Percentiles rank a stretch among this genome's conserved stretches.
Conservation (phyloP, 2,888 invertebrate genomes). For the Clusia tigrina region DNA sequence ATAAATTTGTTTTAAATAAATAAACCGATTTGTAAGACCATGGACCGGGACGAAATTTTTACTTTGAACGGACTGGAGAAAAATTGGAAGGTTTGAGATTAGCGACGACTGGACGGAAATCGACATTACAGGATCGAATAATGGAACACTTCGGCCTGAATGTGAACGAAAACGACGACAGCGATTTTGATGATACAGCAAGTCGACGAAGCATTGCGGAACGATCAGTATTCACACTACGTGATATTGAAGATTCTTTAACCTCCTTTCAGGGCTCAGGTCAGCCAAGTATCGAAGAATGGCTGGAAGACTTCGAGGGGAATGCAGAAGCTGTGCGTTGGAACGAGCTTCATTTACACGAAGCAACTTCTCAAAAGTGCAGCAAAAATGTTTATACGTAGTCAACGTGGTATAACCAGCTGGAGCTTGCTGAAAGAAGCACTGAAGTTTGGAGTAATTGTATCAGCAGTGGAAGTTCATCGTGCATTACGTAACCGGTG, state of each 20-base stretch:
- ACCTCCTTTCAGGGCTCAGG: neutral
- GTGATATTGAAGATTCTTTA: conserved; percentile 17
- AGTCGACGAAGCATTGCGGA: neutral
- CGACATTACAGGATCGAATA: conserved; percentile 1
- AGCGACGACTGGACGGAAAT: conserved; percentile 5
- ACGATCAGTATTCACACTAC: conserved; percentile 16
- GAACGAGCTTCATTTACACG: conserved; percentile 18
- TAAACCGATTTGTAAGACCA: no score
- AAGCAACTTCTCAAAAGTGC: conserved; percentile 18
- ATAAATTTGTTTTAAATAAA: no score
- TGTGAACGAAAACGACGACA: neutral
- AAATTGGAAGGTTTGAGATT: conserved; percentile 7
- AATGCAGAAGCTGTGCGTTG: conserved; percentile 11
- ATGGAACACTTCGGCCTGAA: conserved; percentile 7
- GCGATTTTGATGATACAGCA: neutral
- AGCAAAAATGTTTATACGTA: conserved; percentile 10
- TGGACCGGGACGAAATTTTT: conserved; percentile 1
- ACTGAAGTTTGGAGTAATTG: conserved; percentile 5
- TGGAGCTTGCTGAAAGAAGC: conserved; percentile 12
- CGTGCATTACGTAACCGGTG: conserved; percentile 7
- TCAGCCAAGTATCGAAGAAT: neutral
- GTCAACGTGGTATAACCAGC: neutral
- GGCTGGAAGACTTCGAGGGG: conserved; percentile 15
- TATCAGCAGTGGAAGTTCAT: conserved; percentile 22
- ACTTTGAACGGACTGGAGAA: neutral